Percentiles rank a stretch among this genome's conserved stretches.
Evolutionary conservation across 2,888 invertebrate species (phyloP).

Genomic region (Tupiocoris notatus): DNA sequence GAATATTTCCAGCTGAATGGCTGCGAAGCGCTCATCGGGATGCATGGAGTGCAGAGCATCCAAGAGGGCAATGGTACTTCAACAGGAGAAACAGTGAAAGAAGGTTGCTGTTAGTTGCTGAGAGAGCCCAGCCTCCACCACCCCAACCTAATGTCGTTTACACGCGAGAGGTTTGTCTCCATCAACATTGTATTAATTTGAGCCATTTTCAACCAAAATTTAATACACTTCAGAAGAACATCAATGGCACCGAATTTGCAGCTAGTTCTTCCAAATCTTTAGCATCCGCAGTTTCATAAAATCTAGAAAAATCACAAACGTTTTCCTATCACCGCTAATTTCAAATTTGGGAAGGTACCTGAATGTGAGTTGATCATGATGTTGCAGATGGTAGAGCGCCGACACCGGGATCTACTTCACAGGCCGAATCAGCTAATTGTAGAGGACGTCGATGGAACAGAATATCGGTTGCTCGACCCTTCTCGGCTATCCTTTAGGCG

Average conservation of each 20-base stretch:
- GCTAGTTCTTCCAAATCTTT: no score
- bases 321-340: no score
- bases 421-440: constrained; percentile 56
- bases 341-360: no score
- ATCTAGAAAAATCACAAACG: no score
- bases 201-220: no score
- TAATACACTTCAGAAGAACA: no score
- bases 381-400: constrained; percentile 33
- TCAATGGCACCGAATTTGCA: no score
- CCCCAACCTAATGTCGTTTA: constrained; percentile 56
- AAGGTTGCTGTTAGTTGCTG: constrained; percentile 48
- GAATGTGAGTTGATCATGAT: no score
- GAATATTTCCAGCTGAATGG: constrained; percentile 66
- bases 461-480: constrained; percentile 51
- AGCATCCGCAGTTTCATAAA: no score
- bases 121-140: constrained; percentile 23
- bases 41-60: constrained; percentile 80
- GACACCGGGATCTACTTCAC: background rate
- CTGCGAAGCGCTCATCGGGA: constrained; percentile 65
- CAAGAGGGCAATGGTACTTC: constrained; percentile 66
- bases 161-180: constrained; percentile 61
- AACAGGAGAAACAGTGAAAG: constrained; percentile 61
- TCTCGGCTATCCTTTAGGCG: constrained; percentile 51
- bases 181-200: no score
- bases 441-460: constrained; percentile 60